A percentile compares a stretch with the other conserved stretches of the same genome.
phyloP scores from a whole-genome alignment of 1,140 invertebrate genomes.

The Teleopsis dalmanni region DNA sequence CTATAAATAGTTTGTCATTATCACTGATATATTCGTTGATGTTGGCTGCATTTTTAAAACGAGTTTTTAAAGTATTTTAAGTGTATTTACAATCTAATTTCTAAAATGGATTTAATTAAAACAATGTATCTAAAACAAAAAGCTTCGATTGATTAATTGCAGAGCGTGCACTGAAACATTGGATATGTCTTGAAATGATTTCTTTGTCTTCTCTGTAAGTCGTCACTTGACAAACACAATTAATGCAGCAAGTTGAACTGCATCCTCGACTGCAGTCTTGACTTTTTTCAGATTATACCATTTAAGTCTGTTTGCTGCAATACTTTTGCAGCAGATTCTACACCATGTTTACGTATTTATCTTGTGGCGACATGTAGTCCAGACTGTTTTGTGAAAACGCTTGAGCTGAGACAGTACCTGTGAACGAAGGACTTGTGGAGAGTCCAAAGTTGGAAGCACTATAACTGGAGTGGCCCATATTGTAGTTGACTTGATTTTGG shows the following conservation, averaged over 20 bases:
- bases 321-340: conserved; percentile 43
- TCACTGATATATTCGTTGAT: conserved; percentile 44
- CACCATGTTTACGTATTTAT: conserved; percentile 44
- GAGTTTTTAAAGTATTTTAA: conserved; percentile 8
- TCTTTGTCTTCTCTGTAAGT: neutral
- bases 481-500: conserved; percentile 43
- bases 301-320: conserved; percentile 21
- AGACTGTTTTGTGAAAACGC: conserved; percentile 42
- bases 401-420: conserved; percentile 39
- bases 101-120: neutral
- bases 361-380: conserved; percentile 45
- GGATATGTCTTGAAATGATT: neutral
- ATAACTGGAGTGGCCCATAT: conserved; percentile 42
- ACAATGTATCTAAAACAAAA: no score
- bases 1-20: conserved; percentile 15
- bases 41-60: conserved; percentile 23
- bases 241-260: neutral
- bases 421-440: conserved; percentile 37
- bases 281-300: neutral
- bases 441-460: conserved; percentile 39
- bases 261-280: neutral
- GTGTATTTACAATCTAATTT: neutral
- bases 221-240: neutral
- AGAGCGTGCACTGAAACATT: no score
- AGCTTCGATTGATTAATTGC: no score